Conservation (phyloP, 2,888 invertebrate genomes). For the Cephus pulcher region DNA sequence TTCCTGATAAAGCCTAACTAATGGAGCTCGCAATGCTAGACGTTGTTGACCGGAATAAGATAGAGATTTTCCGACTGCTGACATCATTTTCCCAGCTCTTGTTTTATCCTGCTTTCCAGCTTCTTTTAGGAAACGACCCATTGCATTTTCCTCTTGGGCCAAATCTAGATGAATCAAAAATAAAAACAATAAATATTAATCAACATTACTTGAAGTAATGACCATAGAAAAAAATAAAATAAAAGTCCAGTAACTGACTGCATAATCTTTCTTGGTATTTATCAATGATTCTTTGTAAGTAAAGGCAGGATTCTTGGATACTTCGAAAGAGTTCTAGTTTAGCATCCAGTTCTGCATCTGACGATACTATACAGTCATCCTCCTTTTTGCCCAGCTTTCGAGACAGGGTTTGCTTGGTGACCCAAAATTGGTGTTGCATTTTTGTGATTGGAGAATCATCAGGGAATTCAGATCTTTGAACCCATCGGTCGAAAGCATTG, state of each 20-base stretch:
- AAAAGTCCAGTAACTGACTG: slow-evolving; percentile 67
- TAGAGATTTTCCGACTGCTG: slow-evolving; percentile 85
- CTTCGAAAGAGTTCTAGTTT: slow-evolving; percentile 94
- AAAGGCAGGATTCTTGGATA: slow-evolving; percentile 89
- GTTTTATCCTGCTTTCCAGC: slow-evolving; percentile 90
- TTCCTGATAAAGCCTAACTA: slow-evolving; percentile 90
- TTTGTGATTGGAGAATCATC: slow-evolving; percentile 69
- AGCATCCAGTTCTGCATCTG: slow-evolving; percentile 96
- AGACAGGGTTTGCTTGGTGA: slow-evolving; percentile 95
- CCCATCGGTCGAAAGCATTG: slow-evolving; percentile 68
- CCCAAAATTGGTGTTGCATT: slow-evolving; percentile 98
- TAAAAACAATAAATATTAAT: slow-evolving; percentile 25
- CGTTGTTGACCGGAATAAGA: slow-evolving; percentile 93
- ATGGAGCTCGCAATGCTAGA: slow-evolving; percentile 85
- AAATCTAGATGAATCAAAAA: slow-evolving; percentile 69
- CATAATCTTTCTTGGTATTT: slow-evolving; percentile 94
- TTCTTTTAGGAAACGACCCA: slow-evolving; percentile 94
- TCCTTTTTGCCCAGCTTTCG: slow-evolving; percentile 96
- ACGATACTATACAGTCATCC: slow-evolving; percentile 95
- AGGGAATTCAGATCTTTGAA: slow-evolving; percentile 65
- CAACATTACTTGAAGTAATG: slow-evolving; percentile 10
- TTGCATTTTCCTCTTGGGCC: slow-evolving; percentile 94
- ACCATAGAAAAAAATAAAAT: background rate
- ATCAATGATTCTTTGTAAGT: slow-evolving; percentile 89
- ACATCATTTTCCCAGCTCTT: slow-evolving; percentile 85